These are phyloP conservation scores for Carpatolechia fugitivella DNA, from an alignment of 2,888 invertebrate species.

Conservation along the genomic window DNA sequence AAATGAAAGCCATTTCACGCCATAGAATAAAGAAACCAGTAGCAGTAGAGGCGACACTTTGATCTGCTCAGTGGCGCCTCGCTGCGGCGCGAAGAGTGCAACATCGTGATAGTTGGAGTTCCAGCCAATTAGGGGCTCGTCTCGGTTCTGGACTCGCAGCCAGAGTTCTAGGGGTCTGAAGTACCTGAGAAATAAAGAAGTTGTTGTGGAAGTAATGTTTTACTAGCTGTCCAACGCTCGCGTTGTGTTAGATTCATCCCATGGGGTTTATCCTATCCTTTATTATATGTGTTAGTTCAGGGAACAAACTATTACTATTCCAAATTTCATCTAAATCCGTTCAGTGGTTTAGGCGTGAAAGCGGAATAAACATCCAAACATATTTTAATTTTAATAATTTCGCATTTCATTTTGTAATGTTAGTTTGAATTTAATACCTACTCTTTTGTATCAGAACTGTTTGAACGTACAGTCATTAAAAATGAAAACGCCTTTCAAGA, in stretches of 20 bases:
- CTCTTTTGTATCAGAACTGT: neutral
- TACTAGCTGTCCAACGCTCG: too few species aligned
- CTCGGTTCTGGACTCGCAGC: slow-evolving; percentile 86
- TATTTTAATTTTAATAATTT: too few species aligned
- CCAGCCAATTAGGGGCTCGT: slow-evolving; percentile 87
- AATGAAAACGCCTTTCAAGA: neutral
- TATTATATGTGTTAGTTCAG: too few species aligned
- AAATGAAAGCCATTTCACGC: neutral
- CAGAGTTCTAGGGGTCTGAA: slow-evolving; percentile 89
- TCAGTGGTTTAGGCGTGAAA: too few species aligned
- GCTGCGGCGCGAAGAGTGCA: slow-evolving; percentile 72
- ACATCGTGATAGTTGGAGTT: slow-evolving; percentile 83
- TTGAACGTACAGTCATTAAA: too few species aligned
- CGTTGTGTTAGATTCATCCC: too few species aligned
- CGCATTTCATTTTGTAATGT: neutral
- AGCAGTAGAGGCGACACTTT: slow-evolving; percentile 10
- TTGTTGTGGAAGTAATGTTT: too few species aligned
- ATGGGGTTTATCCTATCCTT: too few species aligned
- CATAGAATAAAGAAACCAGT: slow-evolving; percentile 11
- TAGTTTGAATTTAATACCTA: neutral
- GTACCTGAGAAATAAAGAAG: slow-evolving; percentile 72
- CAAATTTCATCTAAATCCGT: too few species aligned
- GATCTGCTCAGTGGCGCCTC: slow-evolving; percentile 24
- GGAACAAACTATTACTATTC: too few species aligned
- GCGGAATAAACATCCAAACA: too few species aligned